Percentiles rank a stretch among this genome's conserved stretches.
Evolutionary conservation across 2,797 vertebrate genomes (phyloP).

Genomic region (Phoeniculus purpureus): DNA sequence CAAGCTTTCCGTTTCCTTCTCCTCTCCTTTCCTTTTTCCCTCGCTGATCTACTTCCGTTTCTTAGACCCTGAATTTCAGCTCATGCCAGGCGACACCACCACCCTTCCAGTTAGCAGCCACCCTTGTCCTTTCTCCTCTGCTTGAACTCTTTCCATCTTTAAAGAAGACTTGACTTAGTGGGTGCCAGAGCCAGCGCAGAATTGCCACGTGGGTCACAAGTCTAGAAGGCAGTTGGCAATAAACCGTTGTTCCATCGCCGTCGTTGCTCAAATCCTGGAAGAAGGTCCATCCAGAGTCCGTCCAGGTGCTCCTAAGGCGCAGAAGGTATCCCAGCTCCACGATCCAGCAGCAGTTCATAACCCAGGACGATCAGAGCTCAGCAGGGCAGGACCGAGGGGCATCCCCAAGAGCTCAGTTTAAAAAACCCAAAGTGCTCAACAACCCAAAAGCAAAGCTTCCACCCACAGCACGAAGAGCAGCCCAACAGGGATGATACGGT

Average conservation of each 20-base stretch:
- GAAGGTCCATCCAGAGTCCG: slow-evolving; percentile 21
- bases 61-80: neutral
- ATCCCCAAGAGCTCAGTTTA: neutral
- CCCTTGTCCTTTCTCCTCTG: neutral
- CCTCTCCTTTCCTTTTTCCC: neutral
- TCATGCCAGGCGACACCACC: neutral
- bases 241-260: neutral
- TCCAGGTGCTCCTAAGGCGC: neutral
- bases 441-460: neutral
- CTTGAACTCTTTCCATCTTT: neutral
- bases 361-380: neutral
- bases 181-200: neutral
- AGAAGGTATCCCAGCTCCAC: neutral
- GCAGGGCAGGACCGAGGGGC: neutral
- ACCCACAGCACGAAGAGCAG: neutral
- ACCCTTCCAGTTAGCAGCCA: neutral
- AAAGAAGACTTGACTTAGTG: neutral
- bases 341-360: neutral
- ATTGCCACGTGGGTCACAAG: neutral
- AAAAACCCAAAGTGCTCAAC: neutral
- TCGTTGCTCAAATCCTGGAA: neutral
- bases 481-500: neutral
- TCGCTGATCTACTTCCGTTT: neutral
- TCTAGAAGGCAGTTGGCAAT: neutral
- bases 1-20: neutral